Evolutionary conservation across 2,888 invertebrate genomes (phyloP).

Genomic region (Caenorhabditis wallacei): DNA sequence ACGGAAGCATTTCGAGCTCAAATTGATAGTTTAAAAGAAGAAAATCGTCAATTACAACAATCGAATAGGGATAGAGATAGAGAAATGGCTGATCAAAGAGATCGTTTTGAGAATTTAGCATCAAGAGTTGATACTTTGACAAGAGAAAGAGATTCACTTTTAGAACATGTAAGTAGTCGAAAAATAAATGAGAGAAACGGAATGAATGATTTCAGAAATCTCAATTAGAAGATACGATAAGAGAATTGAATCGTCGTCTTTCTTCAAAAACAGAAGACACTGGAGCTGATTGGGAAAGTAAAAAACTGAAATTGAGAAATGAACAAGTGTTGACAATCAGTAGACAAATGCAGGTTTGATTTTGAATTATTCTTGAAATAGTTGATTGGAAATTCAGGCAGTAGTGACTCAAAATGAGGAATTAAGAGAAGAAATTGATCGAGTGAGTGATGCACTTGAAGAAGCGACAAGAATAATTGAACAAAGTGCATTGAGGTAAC

Average conservation of each 20-base stretch:
- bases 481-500: conserved; percentile 74
- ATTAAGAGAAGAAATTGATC: conserved; percentile 74
- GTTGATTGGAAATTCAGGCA: conserved; percentile 61
- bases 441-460: conserved; percentile 77
- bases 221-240: conserved; percentile 81
- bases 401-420: conserved; percentile 79
- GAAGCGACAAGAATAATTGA: conserved; percentile 80
- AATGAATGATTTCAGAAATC: conserved; percentile 72
- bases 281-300: conserved; percentile 78
- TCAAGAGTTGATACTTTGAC: conserved; percentile 73
- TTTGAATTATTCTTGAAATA: not conserved
- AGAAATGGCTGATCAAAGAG: conserved; percentile 80
- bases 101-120: conserved; percentile 77
- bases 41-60: conserved; percentile 80
- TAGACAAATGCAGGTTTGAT: conserved; percentile 76
- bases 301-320: conserved; percentile 78
- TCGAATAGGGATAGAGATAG: conserved; percentile 79
- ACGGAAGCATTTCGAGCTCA: conserved; percentile 75
- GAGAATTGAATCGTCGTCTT: conserved; percentile 78
- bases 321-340: conserved; percentile 81
- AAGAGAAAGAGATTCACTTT: conserved; percentile 75
- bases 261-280: conserved; percentile 75
- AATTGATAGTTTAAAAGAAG: conserved; percentile 81
- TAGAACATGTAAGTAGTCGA: conserved; percentile 76
- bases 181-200: too few relatives aligned